Conservation (phyloP, 92 coral and sea anemone species). For the Bergia sp. region DNA sequence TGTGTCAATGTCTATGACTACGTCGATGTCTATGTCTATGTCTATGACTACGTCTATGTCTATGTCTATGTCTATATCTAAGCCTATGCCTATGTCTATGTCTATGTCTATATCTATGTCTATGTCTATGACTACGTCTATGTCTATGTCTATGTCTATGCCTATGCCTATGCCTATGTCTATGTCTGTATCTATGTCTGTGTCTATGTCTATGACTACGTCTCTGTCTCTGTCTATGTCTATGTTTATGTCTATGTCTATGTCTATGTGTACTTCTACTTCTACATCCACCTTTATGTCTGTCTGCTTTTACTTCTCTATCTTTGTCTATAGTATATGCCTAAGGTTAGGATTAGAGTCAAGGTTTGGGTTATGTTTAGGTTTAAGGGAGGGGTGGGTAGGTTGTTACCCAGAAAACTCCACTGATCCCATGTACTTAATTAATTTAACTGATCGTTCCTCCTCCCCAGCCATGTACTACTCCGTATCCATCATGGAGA, state of each 20-base stretch:
- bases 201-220: not conserved
- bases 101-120: no score
- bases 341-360: no score
- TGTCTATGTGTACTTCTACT: not conserved
- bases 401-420: no score
- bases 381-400: no score
- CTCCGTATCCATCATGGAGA: conserved; percentile 95
- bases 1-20: not conserved
- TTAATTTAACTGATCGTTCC: not conserved
- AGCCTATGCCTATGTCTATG: not conserved
- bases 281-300: not conserved
- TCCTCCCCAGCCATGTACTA: conserved; percentile 80
- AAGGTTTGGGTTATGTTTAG: no score
- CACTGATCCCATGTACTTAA: no score
- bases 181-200: no score
- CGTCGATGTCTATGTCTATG: not conserved
- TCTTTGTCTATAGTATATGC: not conserved
- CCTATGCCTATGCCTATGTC: not conserved
- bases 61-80: no score
- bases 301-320: not conserved
- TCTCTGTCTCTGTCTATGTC: not conserved
- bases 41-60: not conserved
- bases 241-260: not conserved
- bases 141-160: not conserved
- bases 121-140: no score